Evolutionary conservation across 2,888 invertebrate species (phyloP).

Genomic region (Candidula unifasciata): DNA sequence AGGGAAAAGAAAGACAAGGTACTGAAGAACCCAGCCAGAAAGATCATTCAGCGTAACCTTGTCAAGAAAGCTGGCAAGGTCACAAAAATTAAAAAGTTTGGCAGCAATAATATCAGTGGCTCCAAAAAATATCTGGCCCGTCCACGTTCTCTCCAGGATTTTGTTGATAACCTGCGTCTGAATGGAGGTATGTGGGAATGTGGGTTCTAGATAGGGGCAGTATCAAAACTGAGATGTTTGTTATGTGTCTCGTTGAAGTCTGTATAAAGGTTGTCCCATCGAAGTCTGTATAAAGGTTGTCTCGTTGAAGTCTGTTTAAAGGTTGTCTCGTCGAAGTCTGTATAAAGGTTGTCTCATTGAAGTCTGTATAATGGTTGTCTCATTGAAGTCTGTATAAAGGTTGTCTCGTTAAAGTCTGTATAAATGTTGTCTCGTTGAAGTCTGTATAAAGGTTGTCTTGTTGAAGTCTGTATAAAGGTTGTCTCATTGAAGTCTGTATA

Average conservation of each 20-base stretch:
- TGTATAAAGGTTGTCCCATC: not conserved
- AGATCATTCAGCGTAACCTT: constrained; percentile 19
- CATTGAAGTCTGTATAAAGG: not conserved
- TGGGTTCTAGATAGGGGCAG: not conserved
- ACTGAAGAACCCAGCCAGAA: constrained; percentile 5
- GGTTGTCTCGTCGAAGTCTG: not conserved
- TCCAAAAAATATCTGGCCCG: constrained; percentile 29
- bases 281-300: not conserved
- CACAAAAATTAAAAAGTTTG: constrained; percentile 11
- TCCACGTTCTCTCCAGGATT: constrained; percentile 33
- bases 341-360: too few species aligned
- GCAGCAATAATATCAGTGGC: not conserved
- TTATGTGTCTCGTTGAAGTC: not conserved
- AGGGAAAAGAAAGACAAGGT: constrained; percentile 26
- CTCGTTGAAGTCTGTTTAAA: not conserved
- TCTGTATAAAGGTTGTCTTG: not conserved
- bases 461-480: too few species aligned
- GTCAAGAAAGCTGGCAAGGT: constrained; percentile 27
- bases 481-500: not conserved
- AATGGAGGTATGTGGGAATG: constrained; percentile 20
- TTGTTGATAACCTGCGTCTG: constrained; percentile 29
- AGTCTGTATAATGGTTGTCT: too few species aligned
- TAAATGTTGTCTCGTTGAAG: not conserved
- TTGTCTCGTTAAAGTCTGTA: too few species aligned
- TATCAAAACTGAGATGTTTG: not conserved